phyloP scores from a whole-genome alignment of 2,888 invertebrate genomes.

The Coleophora flavipennella region DNA sequence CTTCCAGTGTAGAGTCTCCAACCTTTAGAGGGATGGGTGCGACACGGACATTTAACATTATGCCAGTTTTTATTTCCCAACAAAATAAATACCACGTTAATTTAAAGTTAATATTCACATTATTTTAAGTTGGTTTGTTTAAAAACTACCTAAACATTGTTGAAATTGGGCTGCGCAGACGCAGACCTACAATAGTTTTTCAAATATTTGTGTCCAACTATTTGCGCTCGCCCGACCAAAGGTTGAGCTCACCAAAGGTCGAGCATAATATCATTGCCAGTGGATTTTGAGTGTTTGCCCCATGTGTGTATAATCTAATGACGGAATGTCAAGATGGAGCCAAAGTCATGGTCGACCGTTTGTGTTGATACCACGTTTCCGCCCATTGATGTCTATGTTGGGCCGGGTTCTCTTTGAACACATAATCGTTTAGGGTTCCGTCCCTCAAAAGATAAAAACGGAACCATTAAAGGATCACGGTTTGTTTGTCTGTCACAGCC shows the following conservation, averaged over 20 bases:
- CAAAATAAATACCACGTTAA: no score
- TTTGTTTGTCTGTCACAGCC: no score
- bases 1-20: no score
- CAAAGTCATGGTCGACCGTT: slow-evolving; percentile 25
- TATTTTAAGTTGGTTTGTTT: slow-evolving; percentile 6
- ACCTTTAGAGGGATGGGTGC: no score
- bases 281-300: slow-evolving; percentile 34
- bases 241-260: slow-evolving; percentile 29
- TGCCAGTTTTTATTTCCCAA: no score
- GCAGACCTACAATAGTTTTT: slow-evolving; percentile 16
- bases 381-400: not conserved
- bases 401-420: no score
- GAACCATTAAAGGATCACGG: no score
- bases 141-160: slow-evolving; percentile 8
- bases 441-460: no score
- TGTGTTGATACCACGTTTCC: slow-evolving; percentile 6
- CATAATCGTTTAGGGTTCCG: no score
- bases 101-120: not conserved
- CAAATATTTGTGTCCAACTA: slow-evolving; percentile 44
- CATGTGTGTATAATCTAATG: slow-evolving; percentile 28
- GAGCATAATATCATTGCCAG: slow-evolving; percentile 31
- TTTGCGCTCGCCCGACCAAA: slow-evolving; percentile 40
- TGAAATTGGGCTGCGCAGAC: slow-evolving; percentile 1
- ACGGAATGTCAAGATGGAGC: slow-evolving; percentile 39
- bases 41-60: no score